These are phyloP conservation scores for Oreochromis grahami DNA, from an alignment of 2,797 vertebrate genomes.

Conservation along the genomic window DNA sequence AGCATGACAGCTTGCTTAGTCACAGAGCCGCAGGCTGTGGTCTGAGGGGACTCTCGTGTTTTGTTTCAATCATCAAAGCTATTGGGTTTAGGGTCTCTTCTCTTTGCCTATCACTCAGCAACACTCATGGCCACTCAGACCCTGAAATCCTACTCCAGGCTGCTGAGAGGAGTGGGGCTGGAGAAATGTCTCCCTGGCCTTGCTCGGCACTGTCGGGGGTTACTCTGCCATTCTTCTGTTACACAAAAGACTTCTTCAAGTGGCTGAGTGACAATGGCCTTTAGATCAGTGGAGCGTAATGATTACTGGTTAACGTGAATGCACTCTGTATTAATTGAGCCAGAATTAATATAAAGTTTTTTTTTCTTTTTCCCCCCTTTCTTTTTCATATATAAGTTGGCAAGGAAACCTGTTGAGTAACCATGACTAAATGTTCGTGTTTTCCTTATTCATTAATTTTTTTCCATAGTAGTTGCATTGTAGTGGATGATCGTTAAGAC, in stretches of 20 bases:
- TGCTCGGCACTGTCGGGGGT: slow-evolving; percentile 73
- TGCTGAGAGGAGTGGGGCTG: slow-evolving; percentile 57
- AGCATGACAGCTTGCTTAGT: slow-evolving; percentile 45
- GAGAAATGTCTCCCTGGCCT: slow-evolving; percentile 68
- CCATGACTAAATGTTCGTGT: slow-evolving; percentile 24
- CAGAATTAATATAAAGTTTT: slow-evolving; percentile 73
- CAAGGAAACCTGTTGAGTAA: slow-evolving; percentile 28
- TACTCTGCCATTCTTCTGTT: slow-evolving; percentile 73
- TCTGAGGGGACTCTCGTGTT: slow-evolving; percentile 66
- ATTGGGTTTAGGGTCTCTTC: slow-evolving; percentile 71
- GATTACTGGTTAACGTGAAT: slow-evolving; percentile 75
- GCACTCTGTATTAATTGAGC: slow-evolving; percentile 75
- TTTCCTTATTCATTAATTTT: background rate
- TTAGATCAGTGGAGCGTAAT: slow-evolving; percentile 80
- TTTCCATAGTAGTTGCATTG: slow-evolving; percentile 4
- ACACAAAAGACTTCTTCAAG: slow-evolving; percentile 81
- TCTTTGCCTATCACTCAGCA: slow-evolving; percentile 74
- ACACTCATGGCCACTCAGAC: slow-evolving; percentile 77
- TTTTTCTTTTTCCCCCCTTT: background rate
- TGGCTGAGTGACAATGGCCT: slow-evolving; percentile 77
- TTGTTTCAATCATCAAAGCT: slow-evolving; percentile 79
- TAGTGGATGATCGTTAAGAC: background rate
- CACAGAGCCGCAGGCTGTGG: slow-evolving; percentile 44
- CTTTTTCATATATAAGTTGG: slow-evolving; percentile 18
- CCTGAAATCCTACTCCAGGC: slow-evolving; percentile 73